Conservation (phyloP, 1,140 invertebrate genomes). For the Ladona fulva region DNA sequence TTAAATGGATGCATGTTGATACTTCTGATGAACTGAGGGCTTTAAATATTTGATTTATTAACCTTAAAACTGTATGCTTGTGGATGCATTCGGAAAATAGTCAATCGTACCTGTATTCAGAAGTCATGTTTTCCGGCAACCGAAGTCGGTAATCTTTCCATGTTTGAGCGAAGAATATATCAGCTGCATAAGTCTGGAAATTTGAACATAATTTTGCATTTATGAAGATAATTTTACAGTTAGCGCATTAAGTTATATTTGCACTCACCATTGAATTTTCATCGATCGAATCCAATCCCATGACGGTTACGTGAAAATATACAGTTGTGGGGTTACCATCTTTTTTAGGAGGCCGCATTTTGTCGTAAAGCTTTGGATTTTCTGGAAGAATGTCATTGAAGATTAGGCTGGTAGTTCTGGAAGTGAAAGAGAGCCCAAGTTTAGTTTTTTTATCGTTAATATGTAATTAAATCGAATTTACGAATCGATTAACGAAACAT, state of each 20-base stretch:
- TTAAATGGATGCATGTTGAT: too few species aligned
- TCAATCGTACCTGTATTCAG: slow-evolving; percentile 60
- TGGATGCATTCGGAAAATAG: too few species aligned
- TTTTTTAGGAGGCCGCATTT: slow-evolving; percentile 81
- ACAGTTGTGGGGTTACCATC: slow-evolving; percentile 78
- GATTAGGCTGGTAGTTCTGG: slow-evolving; percentile 45
- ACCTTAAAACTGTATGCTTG: too few species aligned
- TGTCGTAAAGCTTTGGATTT: slow-evolving; percentile 76
- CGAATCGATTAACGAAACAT: too few species aligned
- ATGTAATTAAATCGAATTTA: too few species aligned
- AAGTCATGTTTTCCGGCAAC: slow-evolving; percentile 83
- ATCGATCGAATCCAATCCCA: slow-evolving; percentile 86
- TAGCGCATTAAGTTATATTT: slow-evolving; percentile 12
- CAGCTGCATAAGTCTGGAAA: slow-evolving; percentile 73
- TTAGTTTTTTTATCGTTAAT: too few species aligned
- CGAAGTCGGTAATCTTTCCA: slow-evolving; percentile 84
- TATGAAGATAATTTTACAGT: background rate
- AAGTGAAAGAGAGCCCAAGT: background rate
- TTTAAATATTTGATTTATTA: too few species aligned
- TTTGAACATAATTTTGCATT: background rate
- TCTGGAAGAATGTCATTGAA: slow-evolving; percentile 77
- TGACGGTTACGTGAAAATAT: slow-evolving; percentile 84
- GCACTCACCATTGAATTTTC: slow-evolving; percentile 76
- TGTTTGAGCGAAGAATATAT: slow-evolving; percentile 85
- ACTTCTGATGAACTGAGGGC: too few species aligned